Evolutionary conservation across 1,140 invertebrate species (phyloP).

Genomic region (Papilio glaucus): DNA sequence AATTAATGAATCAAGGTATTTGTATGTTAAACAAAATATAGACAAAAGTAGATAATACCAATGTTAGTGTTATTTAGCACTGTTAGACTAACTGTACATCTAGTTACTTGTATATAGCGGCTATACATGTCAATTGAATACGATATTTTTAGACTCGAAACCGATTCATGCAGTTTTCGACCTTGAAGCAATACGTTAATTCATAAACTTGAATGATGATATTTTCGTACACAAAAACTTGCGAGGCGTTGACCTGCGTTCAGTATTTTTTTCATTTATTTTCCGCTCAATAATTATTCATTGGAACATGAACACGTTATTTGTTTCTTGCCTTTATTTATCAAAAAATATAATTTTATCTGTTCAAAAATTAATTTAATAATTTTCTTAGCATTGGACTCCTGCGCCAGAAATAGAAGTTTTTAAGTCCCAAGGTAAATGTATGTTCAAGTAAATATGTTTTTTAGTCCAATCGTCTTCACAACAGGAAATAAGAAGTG

Average conservation of each 20-base stretch:
- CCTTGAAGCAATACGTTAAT: slow-evolving; percentile 18
- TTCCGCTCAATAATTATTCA: slow-evolving; percentile 19
- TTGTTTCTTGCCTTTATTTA: background rate
- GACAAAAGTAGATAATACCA: background rate
- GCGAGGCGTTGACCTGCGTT: slow-evolving; percentile 17
- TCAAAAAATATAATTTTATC: background rate
- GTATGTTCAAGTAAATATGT: no score
- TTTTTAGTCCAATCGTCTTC: no score
- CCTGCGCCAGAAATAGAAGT: no score
- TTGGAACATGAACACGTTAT: background rate
- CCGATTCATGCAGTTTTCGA: slow-evolving; percentile 13
- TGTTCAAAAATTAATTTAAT: no score
- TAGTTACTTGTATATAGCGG: background rate
- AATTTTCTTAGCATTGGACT: no score
- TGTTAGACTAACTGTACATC: slow-evolving; percentile 2
- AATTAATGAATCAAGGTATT: background rate
- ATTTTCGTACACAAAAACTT: slow-evolving; percentile 13
- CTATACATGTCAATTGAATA: slow-evolving; percentile 21
- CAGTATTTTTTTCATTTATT: background rate
- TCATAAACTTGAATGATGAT: slow-evolving; percentile 25
- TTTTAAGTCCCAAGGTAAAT: no score
- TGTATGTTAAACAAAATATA: background rate
- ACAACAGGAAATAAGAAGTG: no score
- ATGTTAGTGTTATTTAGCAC: background rate
- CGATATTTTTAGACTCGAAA: slow-evolving; percentile 8